Conservation (phyloP, 2,797 vertebrate species). For the Huso huso region DNA sequence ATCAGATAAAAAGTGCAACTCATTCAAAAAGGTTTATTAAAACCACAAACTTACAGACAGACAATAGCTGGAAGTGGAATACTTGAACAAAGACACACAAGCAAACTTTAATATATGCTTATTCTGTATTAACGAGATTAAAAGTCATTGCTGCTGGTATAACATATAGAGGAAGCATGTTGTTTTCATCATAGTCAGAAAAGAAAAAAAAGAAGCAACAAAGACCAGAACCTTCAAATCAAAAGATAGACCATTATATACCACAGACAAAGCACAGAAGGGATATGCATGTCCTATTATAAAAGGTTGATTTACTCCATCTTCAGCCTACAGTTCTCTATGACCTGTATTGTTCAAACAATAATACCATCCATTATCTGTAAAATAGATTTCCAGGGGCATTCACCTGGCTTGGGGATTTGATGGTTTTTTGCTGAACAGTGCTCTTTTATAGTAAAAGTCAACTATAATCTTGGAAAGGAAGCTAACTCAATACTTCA, state of each 20-base stretch:
- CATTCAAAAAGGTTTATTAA: too few relatives aligned
- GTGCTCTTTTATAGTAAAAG: background rate
- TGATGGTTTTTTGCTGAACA: background rate
- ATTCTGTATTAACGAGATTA: too few relatives aligned
- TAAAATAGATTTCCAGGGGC: background rate
- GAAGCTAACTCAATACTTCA: constrained; percentile 5
- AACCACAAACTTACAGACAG: too few relatives aligned
- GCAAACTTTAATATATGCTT: too few relatives aligned
- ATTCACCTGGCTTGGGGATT: constrained; percentile 1
- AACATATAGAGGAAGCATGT: too few relatives aligned
- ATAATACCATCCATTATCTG: background rate
- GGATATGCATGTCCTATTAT: background rate
- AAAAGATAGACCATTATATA: background rate
- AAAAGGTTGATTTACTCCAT: background rate
- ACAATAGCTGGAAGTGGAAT: too few relatives aligned
- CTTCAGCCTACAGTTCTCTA: background rate
- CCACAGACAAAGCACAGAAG: background rate
- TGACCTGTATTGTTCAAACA: background rate
- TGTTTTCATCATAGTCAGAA: too few relatives aligned
- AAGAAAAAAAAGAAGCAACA: background rate
- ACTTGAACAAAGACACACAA: too few relatives aligned
- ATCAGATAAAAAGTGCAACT: too few relatives aligned
- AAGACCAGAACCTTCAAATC: background rate
- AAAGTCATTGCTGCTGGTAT: too few relatives aligned
- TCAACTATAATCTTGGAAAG: background rate